Conservation (phyloP, 2,888 invertebrate species). For the Phytoseiulus persimilis region DNA sequence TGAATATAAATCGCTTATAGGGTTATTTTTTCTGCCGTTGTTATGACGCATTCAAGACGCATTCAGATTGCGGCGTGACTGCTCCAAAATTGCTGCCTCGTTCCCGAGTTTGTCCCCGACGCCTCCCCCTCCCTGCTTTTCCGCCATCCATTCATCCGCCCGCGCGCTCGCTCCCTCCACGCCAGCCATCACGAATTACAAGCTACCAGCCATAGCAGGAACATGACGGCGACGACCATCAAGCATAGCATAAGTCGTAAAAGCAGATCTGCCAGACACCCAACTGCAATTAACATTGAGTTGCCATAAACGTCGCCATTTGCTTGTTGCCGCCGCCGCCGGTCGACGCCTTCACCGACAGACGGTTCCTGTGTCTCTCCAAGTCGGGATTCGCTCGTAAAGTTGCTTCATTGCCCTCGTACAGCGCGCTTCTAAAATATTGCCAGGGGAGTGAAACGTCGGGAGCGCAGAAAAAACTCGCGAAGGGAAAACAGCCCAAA, state of each 20-base stretch:
- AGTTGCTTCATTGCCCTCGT: neutral
- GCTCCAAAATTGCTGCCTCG: neutral
- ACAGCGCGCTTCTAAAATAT: neutral
- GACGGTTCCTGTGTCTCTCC: neutral
- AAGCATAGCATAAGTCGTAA: neutral
- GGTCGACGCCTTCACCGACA: neutral
- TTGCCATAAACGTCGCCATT: constrained; percentile 5
- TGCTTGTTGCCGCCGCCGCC: neutral
- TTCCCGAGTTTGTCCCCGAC: neutral
- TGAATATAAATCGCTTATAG: neutral
- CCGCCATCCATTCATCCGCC: neutral
- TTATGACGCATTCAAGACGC: neutral
- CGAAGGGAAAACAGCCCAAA: neutral
- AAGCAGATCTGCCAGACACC: neutral
- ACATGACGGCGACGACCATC: neutral
- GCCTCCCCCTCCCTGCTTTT: neutral
- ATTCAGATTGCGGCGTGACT: neutral
- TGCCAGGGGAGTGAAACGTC: neutral
- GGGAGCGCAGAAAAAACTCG: neutral
- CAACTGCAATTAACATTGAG: constrained; percentile 5
- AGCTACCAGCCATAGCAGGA: neutral
- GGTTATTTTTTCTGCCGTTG: neutral
- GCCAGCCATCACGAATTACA: neutral
- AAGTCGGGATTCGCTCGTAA: neutral
- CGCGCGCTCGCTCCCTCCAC: neutral